phyloP scores from a whole-genome alignment of 1,140 invertebrate genomes.

The Drosophila bocqueti region DNA sequence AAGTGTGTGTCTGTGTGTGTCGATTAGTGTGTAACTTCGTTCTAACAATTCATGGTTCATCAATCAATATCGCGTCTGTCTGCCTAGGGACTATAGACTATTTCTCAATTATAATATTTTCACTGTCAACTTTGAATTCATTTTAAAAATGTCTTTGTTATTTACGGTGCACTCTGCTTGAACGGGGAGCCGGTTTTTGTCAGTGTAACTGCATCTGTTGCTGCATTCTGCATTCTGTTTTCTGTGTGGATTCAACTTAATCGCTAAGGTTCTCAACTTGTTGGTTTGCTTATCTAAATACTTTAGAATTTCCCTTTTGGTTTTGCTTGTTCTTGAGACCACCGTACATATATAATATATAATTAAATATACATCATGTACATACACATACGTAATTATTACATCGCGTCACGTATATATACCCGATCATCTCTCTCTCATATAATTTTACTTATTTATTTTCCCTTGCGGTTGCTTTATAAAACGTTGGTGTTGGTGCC shows the following conservation, averaged over 20 bases:
- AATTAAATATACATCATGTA: slow-evolving; percentile 63
- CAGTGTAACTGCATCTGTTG: slow-evolving; percentile 23
- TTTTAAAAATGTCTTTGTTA: slow-evolving; percentile 54
- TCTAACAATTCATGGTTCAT: slow-evolving; percentile 53
- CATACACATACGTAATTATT: slow-evolving; percentile 64
- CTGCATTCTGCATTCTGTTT: no score
- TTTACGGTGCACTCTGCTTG: slow-evolving; percentile 55
- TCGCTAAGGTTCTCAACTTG: slow-evolving; percentile 69
- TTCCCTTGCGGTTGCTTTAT: slow-evolving; percentile 59
- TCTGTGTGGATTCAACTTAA: slow-evolving; percentile 64
- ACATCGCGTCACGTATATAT: slow-evolving; percentile 58
- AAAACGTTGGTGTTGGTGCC: slow-evolving; percentile 76
- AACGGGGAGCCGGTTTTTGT: slow-evolving; percentile 29
- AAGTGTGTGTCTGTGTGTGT: slow-evolving; percentile 60
- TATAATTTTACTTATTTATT: slow-evolving; percentile 39
- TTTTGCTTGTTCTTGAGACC: slow-evolving; percentile 65
- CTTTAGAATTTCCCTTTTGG: slow-evolving; percentile 79
- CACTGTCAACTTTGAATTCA: slow-evolving; percentile 54
- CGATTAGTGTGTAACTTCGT: slow-evolving; percentile 33
- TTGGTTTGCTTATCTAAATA: slow-evolving; percentile 80
- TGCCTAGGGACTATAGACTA: slow-evolving; percentile 43
- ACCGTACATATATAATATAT: slow-evolving; percentile 76
- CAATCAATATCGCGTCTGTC: slow-evolving; percentile 45
- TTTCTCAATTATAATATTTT: slow-evolving; percentile 61
- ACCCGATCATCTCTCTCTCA: slow-evolving; percentile 11